Evolutionary conservation across 1,140 invertebrate genomes (phyloP).

Genomic region (Aphaenogaster rudis): DNA sequence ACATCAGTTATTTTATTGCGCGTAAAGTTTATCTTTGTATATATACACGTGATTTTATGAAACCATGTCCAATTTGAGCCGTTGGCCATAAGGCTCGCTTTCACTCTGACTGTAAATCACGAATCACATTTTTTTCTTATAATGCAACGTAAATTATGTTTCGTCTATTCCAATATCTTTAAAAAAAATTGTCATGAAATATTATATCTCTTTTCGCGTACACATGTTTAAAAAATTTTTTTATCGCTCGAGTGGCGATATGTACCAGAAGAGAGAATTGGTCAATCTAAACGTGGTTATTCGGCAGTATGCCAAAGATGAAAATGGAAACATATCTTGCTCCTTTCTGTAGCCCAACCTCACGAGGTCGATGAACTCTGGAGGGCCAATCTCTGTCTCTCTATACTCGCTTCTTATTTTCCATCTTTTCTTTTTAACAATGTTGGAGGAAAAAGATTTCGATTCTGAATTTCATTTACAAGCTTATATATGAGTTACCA

Average conservation of each 20-base stretch:
- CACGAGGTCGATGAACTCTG: slow-evolving; percentile 75
- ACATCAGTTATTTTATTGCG: slow-evolving; percentile 73
- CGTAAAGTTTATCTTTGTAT: slow-evolving; percentile 64
- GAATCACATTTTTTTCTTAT: slow-evolving; percentile 9
- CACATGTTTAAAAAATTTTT: slow-evolving; percentile 27
- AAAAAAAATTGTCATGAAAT: neutral
- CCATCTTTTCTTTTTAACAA: slow-evolving; percentile 15
- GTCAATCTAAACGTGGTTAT: slow-evolving; percentile 66
- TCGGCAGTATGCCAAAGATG: slow-evolving; percentile 83
- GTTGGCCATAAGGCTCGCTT: slow-evolving; percentile 48
- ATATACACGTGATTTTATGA: slow-evolving; percentile 48
- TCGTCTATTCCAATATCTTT: neutral
- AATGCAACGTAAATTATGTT: neutral
- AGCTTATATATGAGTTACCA: slow-evolving; percentile 54
- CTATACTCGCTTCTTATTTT: slow-evolving; percentile 40
- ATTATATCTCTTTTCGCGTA: neutral
- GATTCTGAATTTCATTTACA: slow-evolving; percentile 35
- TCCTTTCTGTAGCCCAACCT: slow-evolving; percentile 71
- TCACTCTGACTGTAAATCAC: slow-evolving; percentile 48
- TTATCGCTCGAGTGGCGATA: slow-evolving; percentile 56
- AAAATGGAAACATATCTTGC: slow-evolving; percentile 86
- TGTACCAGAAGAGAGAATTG: slow-evolving; percentile 48
- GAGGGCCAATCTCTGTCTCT: slow-evolving; percentile 62
- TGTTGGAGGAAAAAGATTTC: neutral
- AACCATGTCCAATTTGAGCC: slow-evolving; percentile 64